Base-by-base conservation (phyloP, 1,140 invertebrate genomes). In the Drosophila obscura region DNA sequence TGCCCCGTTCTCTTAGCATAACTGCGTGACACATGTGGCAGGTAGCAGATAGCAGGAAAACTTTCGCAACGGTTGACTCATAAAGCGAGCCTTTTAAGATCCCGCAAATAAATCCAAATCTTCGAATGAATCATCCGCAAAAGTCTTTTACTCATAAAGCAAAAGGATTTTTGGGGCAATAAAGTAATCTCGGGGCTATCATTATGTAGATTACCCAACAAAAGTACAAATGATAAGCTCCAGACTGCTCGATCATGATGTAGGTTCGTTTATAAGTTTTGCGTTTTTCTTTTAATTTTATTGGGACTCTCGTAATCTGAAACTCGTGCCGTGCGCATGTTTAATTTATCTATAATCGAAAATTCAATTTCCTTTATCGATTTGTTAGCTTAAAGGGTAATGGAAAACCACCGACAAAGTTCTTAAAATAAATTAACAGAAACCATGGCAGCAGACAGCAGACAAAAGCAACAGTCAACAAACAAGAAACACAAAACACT, bases 391-490 rank as follows among this genome's bases (percentile, higher is more conserved):
- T 28, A 49, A 31, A 28, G 6, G 6, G 6, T 5, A 22, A 60
- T 16, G 26, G 22, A 0, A n/a, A 28, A 11, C n/a, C n/a, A 11
- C 16, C 15, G 2, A 39, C 0, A 11, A 41, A 69, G 35, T 69
- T 69, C n/a, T 19, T 39, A 28, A 49, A 71, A 76, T 77, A 45
- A 46, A 50, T 67, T 56, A 44, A 41, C 5, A 53, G 35, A 51
- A 57, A 61, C 69, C 60, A 67, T 55, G 49, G 55, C 46, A 69
- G 61, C 41, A 22, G 64, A 63, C 63, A 59, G 55, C 73, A 77
- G 68, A 56, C 73, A 53, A 68, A 60, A 77, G 9, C 73, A 53
- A 68, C 63, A 77, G 9, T 13, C 51, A 69, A 66, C 24, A 22
- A 59, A 64, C 64, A 64, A 56, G 62, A 69, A 65, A 44, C 13